These are phyloP conservation scores for Resseliella maxima DNA, from an alignment of 2,888 invertebrate species.

Conservation along the genomic window DNA sequence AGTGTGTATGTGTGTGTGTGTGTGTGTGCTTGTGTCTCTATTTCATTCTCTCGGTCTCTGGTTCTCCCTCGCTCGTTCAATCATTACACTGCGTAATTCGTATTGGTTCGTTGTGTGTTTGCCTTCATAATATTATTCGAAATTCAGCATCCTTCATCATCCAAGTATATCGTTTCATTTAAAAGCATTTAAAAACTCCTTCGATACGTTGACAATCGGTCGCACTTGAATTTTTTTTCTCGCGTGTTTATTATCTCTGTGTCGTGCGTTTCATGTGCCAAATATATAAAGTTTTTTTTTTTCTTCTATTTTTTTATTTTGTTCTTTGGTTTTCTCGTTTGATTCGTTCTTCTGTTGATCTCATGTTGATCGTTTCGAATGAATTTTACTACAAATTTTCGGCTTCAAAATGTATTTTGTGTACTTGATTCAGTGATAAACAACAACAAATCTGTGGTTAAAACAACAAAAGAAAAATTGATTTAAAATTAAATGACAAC, in stretches of 20 bases:
- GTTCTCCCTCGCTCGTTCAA: background rate
- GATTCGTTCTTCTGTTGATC: too few species aligned
- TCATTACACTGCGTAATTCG: background rate
- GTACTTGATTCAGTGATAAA: too few species aligned
- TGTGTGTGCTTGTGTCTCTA: background rate
- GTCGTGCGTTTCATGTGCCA: background rate
- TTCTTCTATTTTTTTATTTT: background rate
- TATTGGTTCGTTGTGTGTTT: conserved; percentile 8
- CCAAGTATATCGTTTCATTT: conserved; percentile 47
- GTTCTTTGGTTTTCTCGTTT: too few species aligned
- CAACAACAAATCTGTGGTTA: too few species aligned
- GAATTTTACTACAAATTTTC: too few species aligned
- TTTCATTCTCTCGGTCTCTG: background rate
- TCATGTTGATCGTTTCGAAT: too few species aligned
- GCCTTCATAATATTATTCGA: background rate
- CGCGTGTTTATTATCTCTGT: background rate
- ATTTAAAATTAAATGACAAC: too few species aligned
- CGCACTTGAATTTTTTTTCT: conserved; percentile 34
- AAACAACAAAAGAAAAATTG: too few species aligned
- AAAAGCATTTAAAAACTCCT: conserved; percentile 53
- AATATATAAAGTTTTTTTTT: too few species aligned
- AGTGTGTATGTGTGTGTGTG: background rate
- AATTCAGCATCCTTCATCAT: conserved; percentile 53
- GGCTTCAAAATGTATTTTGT: too few species aligned
- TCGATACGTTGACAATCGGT: conserved; percentile 53